A percentile compares a stretch with the other conserved stretches of the same genome.
These are phyloP conservation scores for Alligator mississippiensis DNA, from an alignment of 2,113 vertebrate genomes.

Conservation along the genomic window DNA sequence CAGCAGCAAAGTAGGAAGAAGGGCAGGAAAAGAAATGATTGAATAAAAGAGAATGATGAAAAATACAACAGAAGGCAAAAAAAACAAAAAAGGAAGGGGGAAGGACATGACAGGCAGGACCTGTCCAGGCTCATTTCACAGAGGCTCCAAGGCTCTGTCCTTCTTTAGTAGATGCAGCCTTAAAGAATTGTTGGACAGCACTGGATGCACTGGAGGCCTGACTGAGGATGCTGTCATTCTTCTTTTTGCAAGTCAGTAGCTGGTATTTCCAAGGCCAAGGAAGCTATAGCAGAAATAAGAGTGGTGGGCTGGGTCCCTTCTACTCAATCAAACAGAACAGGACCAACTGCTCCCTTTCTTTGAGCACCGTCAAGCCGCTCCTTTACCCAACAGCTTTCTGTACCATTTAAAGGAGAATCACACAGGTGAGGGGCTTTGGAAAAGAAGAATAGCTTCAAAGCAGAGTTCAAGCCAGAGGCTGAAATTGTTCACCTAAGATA, in stretches of 20 bases:
- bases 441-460: background rate
- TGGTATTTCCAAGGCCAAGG: background rate
- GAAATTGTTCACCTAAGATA: background rate
- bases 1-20: background rate
- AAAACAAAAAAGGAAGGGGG: background rate
- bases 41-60: background rate
- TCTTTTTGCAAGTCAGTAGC: background rate
- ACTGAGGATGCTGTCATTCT: background rate
- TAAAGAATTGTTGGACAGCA: background rate
- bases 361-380: rapidly evolving
- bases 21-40: background rate
- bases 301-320: background rate
- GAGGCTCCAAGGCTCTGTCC: background rate
- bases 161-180: background rate
- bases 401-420: background rate
- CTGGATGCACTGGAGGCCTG: background rate
- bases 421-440: background rate
- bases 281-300: background rate
- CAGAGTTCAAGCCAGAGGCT: background rate
- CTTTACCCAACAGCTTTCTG: background rate
- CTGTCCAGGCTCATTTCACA: background rate
- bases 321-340: background rate
- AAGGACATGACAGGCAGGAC: too few relatives aligned
- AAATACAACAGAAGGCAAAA: background rate
- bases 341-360: rapidly evolving